A percentile compares a stretch with the other conserved stretches of the same genome.
phyloP scores from a whole-genome alignment of 1,140 invertebrate genomes.

The Vanessa atalanta region DNA sequence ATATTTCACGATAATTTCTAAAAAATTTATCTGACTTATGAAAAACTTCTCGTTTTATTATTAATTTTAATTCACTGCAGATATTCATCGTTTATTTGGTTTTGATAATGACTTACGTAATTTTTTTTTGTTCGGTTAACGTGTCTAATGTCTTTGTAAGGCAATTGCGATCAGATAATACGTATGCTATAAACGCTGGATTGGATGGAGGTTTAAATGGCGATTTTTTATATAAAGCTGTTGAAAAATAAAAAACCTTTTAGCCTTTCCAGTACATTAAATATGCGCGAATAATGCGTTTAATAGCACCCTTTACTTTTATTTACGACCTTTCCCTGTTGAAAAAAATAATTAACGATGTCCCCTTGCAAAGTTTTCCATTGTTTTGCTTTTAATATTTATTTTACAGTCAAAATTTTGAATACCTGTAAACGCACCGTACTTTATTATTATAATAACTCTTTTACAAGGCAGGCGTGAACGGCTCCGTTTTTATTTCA shows the following conservation, averaged over 20 bases:
- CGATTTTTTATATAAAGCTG: conserved; percentile 71
- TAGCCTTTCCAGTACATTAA: conserved; percentile 78
- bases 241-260: conserved; percentile 75
- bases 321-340: conserved; percentile 67
- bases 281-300: conserved; percentile 78
- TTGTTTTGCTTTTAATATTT: conserved; percentile 60
- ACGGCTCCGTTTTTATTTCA: background rate
- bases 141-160: conserved; percentile 24
- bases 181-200: conserved; percentile 55
- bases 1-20: background rate
- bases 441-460: conserved; percentile 35
- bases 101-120: background rate
- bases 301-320: conserved; percentile 78
- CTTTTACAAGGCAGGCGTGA: conserved; percentile 18
- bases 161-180: conserved; percentile 34
- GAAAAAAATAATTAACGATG: conserved; percentile 75
- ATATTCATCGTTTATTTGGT: background rate
- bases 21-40: background rate
- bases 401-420: conserved; percentile 39
- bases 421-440: conserved; percentile 35
- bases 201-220: conserved; percentile 67
- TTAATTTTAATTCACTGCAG: background rate
- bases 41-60: background rate
- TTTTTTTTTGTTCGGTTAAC: background rate
- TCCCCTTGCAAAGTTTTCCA: conserved; percentile 62